Evolutionary conservation across 2,797 vertebrate species (phyloP), one percentile per base, ranked within the genome.

Genomic region (Pipistrellus kuhlii): DNA sequence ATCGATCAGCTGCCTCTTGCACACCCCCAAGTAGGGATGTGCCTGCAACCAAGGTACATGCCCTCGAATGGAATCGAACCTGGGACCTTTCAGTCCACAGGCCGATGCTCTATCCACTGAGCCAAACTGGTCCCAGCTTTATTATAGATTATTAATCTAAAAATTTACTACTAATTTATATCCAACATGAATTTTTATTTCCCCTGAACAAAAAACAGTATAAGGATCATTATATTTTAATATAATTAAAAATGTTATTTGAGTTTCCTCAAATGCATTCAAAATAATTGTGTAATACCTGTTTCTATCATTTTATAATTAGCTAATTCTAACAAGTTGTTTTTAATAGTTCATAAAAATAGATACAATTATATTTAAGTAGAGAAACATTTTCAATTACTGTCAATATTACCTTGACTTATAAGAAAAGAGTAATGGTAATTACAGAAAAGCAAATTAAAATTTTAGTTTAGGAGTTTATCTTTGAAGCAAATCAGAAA

Each of bases 401-500:
- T 82, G 27, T 57, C 27, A 91, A 38, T 82, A 94, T 89, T 77
- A 68, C 38, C 27, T 92, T 77, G 23, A 84, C 46, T 93, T 94
- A 71, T 30, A 62, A 62, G 84, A 85, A 82, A 82, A 66, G 12
- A 90, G 8, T 53, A 85, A 44, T 25, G 25, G 4, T n/a, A 77
- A 91, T 95, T 81, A 95, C 20, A 90, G 1, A 3, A 85, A 91
- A 76, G 18, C 11, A 64, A 59, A 55, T 91, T 76, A 13, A 9
- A 32, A 64, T 73, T 86, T 91, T 84, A 85, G 15, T 94, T 87
- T 77, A 91, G 10, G 2, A 68, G 1, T 89, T 89, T 17, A 51
- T 83, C 66, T 64, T 96, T 91, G 23, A 95, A 96, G 91, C 41
- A 72, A 27, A 27, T 77, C 48, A 44, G 18, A 55, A 96, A 55